phyloP scores from a whole-genome alignment of 2,888 invertebrate species.

The Phanerotoma sp. region DNA sequence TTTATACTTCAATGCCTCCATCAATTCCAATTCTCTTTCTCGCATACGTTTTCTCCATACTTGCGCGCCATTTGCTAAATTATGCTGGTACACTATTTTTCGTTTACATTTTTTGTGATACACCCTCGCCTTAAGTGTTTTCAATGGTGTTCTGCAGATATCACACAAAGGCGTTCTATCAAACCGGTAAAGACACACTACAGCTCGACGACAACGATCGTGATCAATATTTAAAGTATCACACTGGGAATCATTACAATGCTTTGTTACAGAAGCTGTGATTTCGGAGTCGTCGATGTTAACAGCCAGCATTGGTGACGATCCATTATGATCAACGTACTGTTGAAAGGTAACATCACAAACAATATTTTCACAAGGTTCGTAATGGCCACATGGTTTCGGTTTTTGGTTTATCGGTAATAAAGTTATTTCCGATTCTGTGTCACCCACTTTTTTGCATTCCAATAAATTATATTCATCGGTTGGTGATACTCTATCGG shows the following conservation, averaged over 20 bases:
- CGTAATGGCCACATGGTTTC: conserved; percentile 49
- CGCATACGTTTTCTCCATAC: conserved; percentile 48
- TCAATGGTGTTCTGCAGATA: conserved; percentile 44
- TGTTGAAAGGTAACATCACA: conserved; percentile 49
- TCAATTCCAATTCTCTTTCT: conserved; percentile 48
- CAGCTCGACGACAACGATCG: conserved; percentile 46
- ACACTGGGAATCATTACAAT: conserved; percentile 42
- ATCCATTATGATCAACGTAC: conserved; percentile 41
- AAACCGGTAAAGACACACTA: conserved; percentile 36
- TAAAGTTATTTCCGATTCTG: conserved; percentile 49
- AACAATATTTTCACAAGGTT: conserved; percentile 48
- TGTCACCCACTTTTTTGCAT: conserved; percentile 48
- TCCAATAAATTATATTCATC: conserved; percentile 45
- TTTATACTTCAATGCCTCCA: conserved; percentile 42
- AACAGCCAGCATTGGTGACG: conserved; percentile 44
- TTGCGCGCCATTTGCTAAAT: conserved; percentile 41
- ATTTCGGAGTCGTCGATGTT: conserved; percentile 47
- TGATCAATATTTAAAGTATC: conserved; percentile 52
- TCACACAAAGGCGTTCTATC: conserved; percentile 43
- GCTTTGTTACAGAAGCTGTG: conserved; percentile 46
- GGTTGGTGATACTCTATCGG: neutral
- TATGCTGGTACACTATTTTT: conserved; percentile 46
- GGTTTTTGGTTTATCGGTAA: conserved; percentile 41
- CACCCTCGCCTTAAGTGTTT: conserved; percentile 42
- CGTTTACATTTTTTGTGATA: conserved; percentile 47